phyloP scores from a whole-genome alignment of 2,797 vertebrate genomes.

The Tarsius wallacei region DNA sequence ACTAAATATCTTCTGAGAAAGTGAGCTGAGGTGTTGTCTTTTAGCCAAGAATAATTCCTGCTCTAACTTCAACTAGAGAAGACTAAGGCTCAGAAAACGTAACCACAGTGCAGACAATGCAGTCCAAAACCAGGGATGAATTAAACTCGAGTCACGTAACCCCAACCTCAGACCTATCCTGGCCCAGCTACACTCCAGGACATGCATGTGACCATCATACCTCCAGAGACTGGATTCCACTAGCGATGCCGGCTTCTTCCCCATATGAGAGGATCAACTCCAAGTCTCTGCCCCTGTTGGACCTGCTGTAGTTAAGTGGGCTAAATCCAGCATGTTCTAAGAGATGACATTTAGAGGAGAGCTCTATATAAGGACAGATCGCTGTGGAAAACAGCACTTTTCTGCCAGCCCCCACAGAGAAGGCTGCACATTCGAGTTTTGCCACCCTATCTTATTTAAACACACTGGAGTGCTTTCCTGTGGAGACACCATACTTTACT shows the following conservation, averaged over 20 bases:
- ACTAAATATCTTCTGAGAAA: conserved; percentile 34
- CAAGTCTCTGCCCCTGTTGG: not conserved
- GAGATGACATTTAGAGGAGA: not conserved
- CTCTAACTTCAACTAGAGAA: conserved; percentile 38
- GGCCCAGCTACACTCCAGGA: not conserved
- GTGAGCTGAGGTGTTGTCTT: not conserved
- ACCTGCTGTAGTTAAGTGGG: not conserved
- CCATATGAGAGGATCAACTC: not conserved
- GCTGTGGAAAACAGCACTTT: not conserved
- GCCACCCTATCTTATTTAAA: conserved; percentile 28
- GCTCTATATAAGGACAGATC: not conserved
- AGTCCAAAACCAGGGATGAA: not conserved
- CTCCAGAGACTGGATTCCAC: not conserved
- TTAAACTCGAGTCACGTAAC: not conserved
- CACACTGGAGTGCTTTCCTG: not conserved
- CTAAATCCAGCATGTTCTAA: conserved; percentile 25
- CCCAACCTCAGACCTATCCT: not conserved
- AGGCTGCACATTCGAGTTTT: conserved; percentile 11
- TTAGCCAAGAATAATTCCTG: conserved; percentile 30
- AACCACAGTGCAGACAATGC: not conserved
- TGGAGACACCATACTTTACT: not conserved
- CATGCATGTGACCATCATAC: not conserved
- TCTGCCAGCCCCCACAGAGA: not conserved
- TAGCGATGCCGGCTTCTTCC: not conserved
- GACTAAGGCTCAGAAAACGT: conserved; percentile 35